phyloP scores from a whole-genome alignment of 1,140 invertebrate genomes.

The Olivierus martensii region DNA sequence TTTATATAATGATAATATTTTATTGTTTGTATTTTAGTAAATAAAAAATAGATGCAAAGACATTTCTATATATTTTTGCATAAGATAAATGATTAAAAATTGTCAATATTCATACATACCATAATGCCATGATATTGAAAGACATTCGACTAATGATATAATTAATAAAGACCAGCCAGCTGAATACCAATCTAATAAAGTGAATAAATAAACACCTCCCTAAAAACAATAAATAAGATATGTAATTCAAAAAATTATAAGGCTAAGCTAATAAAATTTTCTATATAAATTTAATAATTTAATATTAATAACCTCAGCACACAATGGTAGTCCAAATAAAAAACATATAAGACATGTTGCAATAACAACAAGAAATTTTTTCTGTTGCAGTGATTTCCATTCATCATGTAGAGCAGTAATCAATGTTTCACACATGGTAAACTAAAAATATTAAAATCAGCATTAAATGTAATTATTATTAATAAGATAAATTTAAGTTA shows the following conservation, averaged over 20 bases:
- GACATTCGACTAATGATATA: neutral
- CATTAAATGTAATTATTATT: too few relatives aligned
- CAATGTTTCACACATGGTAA: neutral
- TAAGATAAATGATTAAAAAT: too few relatives aligned
- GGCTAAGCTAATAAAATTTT: neutral
- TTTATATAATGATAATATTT: too few relatives aligned
- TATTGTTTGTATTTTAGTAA: too few relatives aligned
- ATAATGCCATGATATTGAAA: neutral
- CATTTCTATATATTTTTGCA: too few relatives aligned
- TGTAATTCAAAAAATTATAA: neutral
- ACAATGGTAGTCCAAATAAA: neutral
- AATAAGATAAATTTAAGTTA: too few relatives aligned
- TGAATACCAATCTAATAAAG: neutral
- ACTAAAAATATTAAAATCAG: neutral
- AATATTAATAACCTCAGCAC: neutral
- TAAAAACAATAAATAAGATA: neutral
- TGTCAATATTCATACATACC: neutral
- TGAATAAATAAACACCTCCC: neutral
- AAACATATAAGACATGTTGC: neutral
- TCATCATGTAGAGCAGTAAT: neutral
- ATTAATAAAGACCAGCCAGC: neutral
- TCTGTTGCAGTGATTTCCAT: neutral
- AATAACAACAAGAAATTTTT: neutral
- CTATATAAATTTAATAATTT: neutral
- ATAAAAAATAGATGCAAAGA: too few relatives aligned